Evolutionary conservation across 2,888 invertebrate genomes (phyloP), one percentile per base, ranked within the genome.

Genomic region (Ptychoptera contaminata): DNA sequence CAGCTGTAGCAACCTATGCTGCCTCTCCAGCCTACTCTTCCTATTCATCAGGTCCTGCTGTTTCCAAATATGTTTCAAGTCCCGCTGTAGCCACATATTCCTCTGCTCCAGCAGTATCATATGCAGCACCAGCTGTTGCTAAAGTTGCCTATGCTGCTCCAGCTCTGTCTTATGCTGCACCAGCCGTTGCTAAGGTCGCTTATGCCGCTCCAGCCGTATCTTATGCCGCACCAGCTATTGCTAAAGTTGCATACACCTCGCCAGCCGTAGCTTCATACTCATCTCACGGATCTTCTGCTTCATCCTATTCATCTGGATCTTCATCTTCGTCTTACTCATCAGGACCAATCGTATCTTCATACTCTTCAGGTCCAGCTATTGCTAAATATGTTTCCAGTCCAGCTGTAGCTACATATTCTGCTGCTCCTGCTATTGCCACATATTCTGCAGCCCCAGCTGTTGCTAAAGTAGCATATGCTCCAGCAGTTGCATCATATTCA

Each of bases 381-480:
- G 40, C 53, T 1, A 48, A 56, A 16, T 39, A 35, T 14, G 40
- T 35, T 16, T 39, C 39, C 16, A 10, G 31, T 35, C 46, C 46
- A 40, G 42, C 45, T 6, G 46, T 59, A 49, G 57, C 61, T 42
- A 12, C 45, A n/a, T 47, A 47, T 34, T 32, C 40, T 8, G 34
- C 44, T 12, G 42, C 37, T 12, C 37, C 48, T 45, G 50, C 50
- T 4, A 40, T 54, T 15, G 50, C 52, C 3, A 54, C 56, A 46
- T 65, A 72, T 14, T 61, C 67, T 36, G 66, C 68, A 10, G 54
- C 50, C 15, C 54, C 58, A 30, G 53, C 53, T 4, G 47, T 54
- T 23, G 46, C 52, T 5, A 54, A 50, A 40, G 39, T 50, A 39
- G 42, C 49, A 8, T 31, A 38, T 15, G 42, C 46, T 40, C 43